Percentiles rank a stretch among this genome's conserved stretches.
phyloP scores from a whole-genome alignment of 1,140 invertebrate species.

The Matsumurasca onukii region DNA sequence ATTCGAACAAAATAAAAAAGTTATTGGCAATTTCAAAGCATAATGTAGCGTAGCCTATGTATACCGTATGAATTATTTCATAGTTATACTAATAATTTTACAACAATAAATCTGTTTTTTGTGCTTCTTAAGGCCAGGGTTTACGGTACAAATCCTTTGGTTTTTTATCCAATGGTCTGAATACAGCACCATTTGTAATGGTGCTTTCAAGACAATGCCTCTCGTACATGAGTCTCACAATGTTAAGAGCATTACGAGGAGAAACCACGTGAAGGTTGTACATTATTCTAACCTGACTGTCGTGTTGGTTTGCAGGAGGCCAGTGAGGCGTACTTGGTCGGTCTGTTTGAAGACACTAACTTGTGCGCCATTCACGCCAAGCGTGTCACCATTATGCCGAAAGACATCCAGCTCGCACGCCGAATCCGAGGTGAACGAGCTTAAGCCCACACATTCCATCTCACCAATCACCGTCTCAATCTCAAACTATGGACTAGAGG shows the following conservation, averaged over 20 bases:
- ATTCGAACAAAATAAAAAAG: no score
- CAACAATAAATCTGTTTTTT: no score
- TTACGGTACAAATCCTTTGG: no score
- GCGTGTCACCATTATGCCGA: conserved; percentile 94
- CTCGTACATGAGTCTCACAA: no score
- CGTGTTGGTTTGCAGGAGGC: conserved; percentile 68
- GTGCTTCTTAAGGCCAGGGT: no score
- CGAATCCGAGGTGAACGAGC: conserved; percentile 82
- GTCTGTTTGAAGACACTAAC: conserved; percentile 92
- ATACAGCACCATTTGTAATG: no score
- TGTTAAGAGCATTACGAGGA: background rate
- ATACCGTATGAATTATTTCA: no score
- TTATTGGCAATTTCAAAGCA: no score
- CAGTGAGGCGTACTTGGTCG: conserved; percentile 88
- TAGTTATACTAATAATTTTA: no score
- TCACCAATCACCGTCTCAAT: conserved; percentile 8
- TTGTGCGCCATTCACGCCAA: conserved; percentile 93
- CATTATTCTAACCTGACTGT: conserved; percentile 44
- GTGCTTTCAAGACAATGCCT: no score
- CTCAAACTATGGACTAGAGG: background rate
- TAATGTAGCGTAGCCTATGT: no score
- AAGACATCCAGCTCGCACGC: conserved; percentile 90
- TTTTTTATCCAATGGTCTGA: no score
- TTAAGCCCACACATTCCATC: conserved; percentile 51
- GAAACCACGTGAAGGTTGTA: background rate